A percentile compares a stretch with the other conserved stretches of the same genome.
These are phyloP conservation scores for Agapornis canus DNA, from an alignment of 2,797 vertebrate species.

Conservation along the genomic window DNA sequence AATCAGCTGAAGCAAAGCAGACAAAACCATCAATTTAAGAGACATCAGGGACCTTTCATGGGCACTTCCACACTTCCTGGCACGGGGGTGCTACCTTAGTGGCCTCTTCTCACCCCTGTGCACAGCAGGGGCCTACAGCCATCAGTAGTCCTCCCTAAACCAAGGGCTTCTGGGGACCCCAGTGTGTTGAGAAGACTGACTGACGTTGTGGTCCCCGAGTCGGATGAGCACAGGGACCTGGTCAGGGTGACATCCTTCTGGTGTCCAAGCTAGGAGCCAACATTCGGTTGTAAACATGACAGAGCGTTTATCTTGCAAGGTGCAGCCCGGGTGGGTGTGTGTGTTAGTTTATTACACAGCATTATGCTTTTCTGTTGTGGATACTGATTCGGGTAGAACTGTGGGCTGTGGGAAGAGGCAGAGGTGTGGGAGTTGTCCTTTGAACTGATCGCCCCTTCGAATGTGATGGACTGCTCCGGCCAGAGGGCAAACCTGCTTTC, in stretches of 20 bases:
- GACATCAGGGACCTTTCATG: neutral
- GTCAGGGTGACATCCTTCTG: neutral
- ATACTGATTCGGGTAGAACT: neutral
- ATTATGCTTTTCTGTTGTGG: constrained; percentile 34
- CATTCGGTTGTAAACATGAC: neutral
- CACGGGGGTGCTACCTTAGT: neutral
- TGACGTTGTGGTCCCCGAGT: neutral
- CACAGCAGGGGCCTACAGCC: accelerated
- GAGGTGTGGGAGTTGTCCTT: neutral
- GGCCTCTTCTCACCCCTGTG: neutral
- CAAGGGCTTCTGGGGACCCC: accelerated
- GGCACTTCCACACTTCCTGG: neutral
- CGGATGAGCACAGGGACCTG: neutral
- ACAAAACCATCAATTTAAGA: neutral
- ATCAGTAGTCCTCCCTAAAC: accelerated
- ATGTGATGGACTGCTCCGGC: neutral
- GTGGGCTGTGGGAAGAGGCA: neutral
- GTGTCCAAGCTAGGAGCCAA: neutral
- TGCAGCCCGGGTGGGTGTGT: neutral
- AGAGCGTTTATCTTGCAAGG: neutral
- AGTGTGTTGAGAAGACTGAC: neutral
- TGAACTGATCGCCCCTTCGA: neutral
- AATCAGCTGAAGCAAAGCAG: constrained; percentile 31
- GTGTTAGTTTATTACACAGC: constrained; percentile 60
- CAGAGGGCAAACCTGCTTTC: neutral